Base-by-base conservation (phyloP, 2,888 invertebrate species). In the Drosophila emarginata region DNA sequence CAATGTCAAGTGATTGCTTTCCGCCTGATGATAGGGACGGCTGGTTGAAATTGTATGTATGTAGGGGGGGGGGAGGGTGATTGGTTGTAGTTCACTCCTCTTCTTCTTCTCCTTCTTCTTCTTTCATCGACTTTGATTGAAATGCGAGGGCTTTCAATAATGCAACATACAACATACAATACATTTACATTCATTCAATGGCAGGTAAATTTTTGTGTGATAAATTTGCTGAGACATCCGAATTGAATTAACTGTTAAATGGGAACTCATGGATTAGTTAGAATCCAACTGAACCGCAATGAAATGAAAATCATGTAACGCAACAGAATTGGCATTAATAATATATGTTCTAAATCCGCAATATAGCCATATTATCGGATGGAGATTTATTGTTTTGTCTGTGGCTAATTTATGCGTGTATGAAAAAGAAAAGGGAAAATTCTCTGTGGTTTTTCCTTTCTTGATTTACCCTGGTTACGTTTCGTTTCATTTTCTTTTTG, bases 1-100 rank as follows among this genome's bases (percentile, higher is more conserved):
- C 79, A 74, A 78, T 76, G 84, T 72, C 80, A 83, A 86, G 80
- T 80, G 87, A 86, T 83, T 80, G 87, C 80, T 83, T 80, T 72
- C 56, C 23, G 23, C 40, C 39, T 45, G 64, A 26, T 39, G 59
- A n/a, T 39, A 50, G 12, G 23, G 37, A n/a, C n/a, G 45, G 11
- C 26, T 23, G n/a, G 14, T 12, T n/a, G n/a, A n/a, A n/a, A n/a
- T n/a, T n/a, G n/a, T n/a, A n/a, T n/a, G n/a, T n/a, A n/a, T n/a
- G n/a, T n/a, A n/a, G n/a, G n/a, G n/a, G n/a, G n/a, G n/a, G n/a
- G n/a, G n/a, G 9, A 7, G 26, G 26, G 45, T 9, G 50, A 23
- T 4, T 32, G 39, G 26, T 26, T 26, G 21, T n/a, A 12, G 37
- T 9, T 32, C 32, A 32, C 32, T 32, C n/a, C 37, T 39, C 12